Evolutionary conservation across 2,113 vertebrate species (phyloP).

Genomic region (Falco punctatus): DNA sequence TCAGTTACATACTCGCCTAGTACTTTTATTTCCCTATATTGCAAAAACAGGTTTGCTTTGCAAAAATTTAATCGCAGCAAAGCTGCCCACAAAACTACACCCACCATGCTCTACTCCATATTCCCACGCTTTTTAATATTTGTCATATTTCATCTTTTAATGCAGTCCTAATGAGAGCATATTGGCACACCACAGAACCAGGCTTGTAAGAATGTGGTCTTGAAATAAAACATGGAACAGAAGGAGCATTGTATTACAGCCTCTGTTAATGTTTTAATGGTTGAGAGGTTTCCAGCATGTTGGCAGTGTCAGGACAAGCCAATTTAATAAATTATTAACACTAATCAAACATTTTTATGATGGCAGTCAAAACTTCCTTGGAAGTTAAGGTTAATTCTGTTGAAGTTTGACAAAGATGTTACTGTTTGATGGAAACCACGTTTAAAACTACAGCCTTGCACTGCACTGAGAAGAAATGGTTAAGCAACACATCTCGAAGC

Average conservation of each 20-base stretch:
- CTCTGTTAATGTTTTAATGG: conserved; percentile 72
- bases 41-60: conserved; percentile 27
- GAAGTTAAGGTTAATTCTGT: conserved; percentile 63
- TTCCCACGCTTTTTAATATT: conserved; percentile 65
- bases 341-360: conserved; percentile 75
- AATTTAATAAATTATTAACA: conserved; percentile 76
- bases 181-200: conserved; percentile 59
- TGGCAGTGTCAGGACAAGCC: conserved; percentile 63
- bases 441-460: conserved; percentile 13
- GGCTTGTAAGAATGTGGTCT: conserved; percentile 45
- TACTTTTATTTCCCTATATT: conserved; percentile 27
- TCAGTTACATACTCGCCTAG: not conserved
- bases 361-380: conserved; percentile 53
- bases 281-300: conserved; percentile 68
- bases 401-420: conserved; percentile 69
- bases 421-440: conserved; percentile 36
- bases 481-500: not conserved
- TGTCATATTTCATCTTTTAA: conserved; percentile 67
- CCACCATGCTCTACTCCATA: not conserved
- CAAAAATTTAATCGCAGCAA: not conserved
- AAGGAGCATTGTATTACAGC: conserved; percentile 58
- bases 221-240: conserved; percentile 60
- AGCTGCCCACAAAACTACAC: conserved; percentile 20
- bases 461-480: not conserved
- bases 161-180: conserved; percentile 53